A percentile compares a stretch with the other conserved stretches of the same genome.
phyloP scores from a whole-genome alignment of 1,140 invertebrate genomes.

The Xylocopa sonorina region DNA sequence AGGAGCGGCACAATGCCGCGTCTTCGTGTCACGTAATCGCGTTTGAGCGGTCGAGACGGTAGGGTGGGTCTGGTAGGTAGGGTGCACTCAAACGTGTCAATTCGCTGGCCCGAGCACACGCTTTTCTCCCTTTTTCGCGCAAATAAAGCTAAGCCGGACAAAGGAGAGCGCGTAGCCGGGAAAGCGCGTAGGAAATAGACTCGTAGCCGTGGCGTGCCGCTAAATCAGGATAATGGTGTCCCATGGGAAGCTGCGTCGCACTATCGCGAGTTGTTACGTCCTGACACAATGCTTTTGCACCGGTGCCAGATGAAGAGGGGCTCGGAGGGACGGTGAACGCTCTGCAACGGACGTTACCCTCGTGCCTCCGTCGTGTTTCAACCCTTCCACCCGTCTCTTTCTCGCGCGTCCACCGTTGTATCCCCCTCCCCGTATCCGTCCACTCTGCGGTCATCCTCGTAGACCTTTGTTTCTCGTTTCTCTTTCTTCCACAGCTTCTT shows the following conservation, averaged over 20 bases:
- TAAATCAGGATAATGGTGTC: conserved; percentile 80
- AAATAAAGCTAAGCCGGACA: conserved; percentile 48
- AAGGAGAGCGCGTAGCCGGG: conserved; percentile 24
- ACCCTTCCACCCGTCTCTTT: conserved; percentile 12
- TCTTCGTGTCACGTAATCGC: conserved; percentile 38
- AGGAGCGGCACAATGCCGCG: not conserved
- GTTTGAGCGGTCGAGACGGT: not conserved
- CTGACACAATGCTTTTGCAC: conserved; percentile 59
- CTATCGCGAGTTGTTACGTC: conserved; percentile 69
- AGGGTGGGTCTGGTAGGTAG: not conserved
- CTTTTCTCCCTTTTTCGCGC: conserved; percentile 32
- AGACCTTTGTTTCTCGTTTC: conserved; percentile 5
- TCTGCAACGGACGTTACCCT: conserved; percentile 43
- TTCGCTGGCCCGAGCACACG: not conserved
- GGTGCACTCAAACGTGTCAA: conserved; percentile 27
- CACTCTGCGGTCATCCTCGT: not conserved
- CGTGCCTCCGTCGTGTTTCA: not conserved
- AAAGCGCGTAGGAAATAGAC: conserved; percentile 52
- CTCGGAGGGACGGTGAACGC: conserved; percentile 25
- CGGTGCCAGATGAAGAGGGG: conserved; percentile 36
- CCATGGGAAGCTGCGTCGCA: conserved; percentile 67
- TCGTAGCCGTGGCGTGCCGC: conserved; percentile 63
- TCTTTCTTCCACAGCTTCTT: conserved; percentile 5
- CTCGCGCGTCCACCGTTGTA: not conserved
- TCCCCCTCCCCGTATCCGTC: not conserved